Base-by-base conservation (phyloP, 2,888 invertebrate genomes). In the Philopedon plagiatum region DNA sequence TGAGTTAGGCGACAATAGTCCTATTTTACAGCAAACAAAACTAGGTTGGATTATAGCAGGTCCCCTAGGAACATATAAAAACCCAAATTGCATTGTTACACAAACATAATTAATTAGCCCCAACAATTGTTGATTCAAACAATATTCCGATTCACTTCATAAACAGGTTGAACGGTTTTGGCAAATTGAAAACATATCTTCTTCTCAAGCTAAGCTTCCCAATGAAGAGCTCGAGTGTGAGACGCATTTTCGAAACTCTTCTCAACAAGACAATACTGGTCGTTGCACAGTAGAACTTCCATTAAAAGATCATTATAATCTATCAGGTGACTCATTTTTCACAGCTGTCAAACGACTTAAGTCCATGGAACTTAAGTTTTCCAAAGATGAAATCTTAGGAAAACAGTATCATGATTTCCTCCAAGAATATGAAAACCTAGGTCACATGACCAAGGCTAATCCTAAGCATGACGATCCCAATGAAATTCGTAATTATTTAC, bases 401-500 rank as follows among this genome's bases (percentile, higher is more conserved):
- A 5, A 0, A 8, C 23, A 32, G n/a, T 64, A 64, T 29, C 1
- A n/a, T 3, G 44, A 70, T 13, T 70, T 54, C 19, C 32, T 70
- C 15, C 29, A 15, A 2, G 71, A 71, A 32, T 71, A 57, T 57
- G 46, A 49, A 46, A 5, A 41, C 4, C 5, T 71, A 3, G 71
- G 64, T 2, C 63, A 69, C 21, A 64, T 71, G 58, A 34, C 64
- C 9, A n/a, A n/a, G 19, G 44, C 13, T 9, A 41, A 69, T 34
- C 60, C 37, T 13, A 15, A 39, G 5, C n/a, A 7, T 5, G 49
- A 58, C 26, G 13, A 34, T 13, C 15, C 32, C 23, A n/a, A n/a
- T 54, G 5, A 13, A 3, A 13, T 26, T 62, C n/a, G n/a, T n/a
- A n/a, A 65, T 71, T 83, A 78, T 76, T 70, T 70, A 5, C 63